A percentile compares a stretch with the other conserved stretches of the same genome.
Evolutionary conservation across 2,113 vertebrate species (phyloP).

Genomic region (Chinchilla lanigera): DNA sequence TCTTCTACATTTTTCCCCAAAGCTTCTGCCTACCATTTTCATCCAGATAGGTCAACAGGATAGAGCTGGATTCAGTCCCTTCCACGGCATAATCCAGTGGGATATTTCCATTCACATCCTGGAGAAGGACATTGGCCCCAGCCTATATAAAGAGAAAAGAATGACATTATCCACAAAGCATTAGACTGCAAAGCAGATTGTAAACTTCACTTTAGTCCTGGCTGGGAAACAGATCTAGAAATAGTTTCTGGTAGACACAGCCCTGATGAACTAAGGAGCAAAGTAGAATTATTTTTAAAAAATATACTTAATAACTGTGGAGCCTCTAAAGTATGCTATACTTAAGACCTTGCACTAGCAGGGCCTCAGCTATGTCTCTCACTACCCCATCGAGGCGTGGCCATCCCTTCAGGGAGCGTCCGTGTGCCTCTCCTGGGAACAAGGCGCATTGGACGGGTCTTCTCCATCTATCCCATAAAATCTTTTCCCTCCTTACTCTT

Average conservation of each 20-base stretch:
- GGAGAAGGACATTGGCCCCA: constrained; percentile 95
- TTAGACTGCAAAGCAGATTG: background rate
- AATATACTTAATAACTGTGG: background rate
- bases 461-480: background rate
- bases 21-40: constrained; percentile 91
- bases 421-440: accelerated
- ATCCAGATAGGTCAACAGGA: constrained; percentile 93
- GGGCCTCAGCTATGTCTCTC: background rate
- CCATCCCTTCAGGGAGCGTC: background rate
- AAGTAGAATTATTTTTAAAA: background rate
- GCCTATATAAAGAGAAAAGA: constrained; percentile 83
- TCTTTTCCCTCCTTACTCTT: background rate
- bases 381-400: background rate
- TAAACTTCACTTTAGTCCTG: background rate
- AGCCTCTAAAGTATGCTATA: background rate
- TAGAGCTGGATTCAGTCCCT: constrained; percentile 93
- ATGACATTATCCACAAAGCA: background rate
- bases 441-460: background rate
- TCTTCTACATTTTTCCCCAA: background rate
- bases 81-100: constrained; percentile 94
- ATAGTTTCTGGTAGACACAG: background rate
- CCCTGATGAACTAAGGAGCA: background rate
- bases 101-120: constrained; percentile 94
- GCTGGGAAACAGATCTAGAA: background rate
- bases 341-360: background rate